These are phyloP conservation scores for Leptinotarsa lineolata DNA, from an alignment of 1,140 invertebrate species.

Conservation along the genomic window DNA sequence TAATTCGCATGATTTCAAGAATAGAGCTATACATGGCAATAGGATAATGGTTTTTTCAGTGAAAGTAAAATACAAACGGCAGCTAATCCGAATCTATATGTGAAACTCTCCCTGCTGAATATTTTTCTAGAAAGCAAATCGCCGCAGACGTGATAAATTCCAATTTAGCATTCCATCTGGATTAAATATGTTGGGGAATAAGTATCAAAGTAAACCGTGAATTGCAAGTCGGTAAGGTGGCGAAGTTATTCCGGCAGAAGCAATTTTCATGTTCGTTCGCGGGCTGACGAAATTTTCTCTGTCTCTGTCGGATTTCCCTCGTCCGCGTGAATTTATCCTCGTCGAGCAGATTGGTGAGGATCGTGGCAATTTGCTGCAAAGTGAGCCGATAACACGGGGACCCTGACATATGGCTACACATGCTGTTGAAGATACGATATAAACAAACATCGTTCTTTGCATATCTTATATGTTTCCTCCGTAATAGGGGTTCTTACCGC, in stretches of 20 bases:
- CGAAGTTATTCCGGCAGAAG: slow-evolving; percentile 45
- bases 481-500: slow-evolving; percentile 44
- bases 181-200: slow-evolving; percentile 47
- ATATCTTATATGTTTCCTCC: slow-evolving; percentile 47
- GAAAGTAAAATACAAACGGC: no score
- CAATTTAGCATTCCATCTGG: slow-evolving; percentile 19
- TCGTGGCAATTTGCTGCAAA: slow-evolving; percentile 52
- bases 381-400: slow-evolving; percentile 50
- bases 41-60: no score
- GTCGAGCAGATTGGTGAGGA: slow-evolving; percentile 45
- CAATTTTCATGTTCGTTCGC: slow-evolving; percentile 49
- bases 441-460: slow-evolving; percentile 53
- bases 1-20: no score
- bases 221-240: slow-evolving; percentile 42
- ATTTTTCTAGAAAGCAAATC: no score
- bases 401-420: slow-evolving; percentile 53
- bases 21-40: no score
- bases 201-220: slow-evolving; percentile 43
- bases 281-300: slow-evolving; percentile 43
- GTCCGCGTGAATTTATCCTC: slow-evolving; percentile 31
- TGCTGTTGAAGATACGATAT: slow-evolving; percentile 51
- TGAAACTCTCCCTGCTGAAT: no score
- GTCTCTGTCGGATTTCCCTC: slow-evolving; percentile 32
- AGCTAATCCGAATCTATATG: no score
- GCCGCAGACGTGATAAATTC: slow-evolving; percentile 2